A percentile compares a stretch with the other conserved stretches of the same genome.
phyloP scores from a whole-genome alignment of 2,888 invertebrate species.

The Blastobasis lacticolella region DNA sequence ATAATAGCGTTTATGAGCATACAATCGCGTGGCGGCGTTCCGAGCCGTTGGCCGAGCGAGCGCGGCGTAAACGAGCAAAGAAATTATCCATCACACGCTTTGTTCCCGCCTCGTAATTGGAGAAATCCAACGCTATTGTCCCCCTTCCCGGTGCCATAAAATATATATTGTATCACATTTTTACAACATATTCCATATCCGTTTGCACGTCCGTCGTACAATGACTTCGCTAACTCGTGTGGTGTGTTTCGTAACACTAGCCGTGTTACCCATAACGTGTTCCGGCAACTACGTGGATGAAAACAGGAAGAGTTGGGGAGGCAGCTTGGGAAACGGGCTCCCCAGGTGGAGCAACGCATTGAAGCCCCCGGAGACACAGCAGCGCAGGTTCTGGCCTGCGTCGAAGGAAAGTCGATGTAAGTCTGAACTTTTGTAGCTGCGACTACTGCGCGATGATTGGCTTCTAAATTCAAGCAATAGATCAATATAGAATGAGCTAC shows the following conservation, averaged over 20 bases:
- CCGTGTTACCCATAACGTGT: too few species aligned
- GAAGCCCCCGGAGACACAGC: slow-evolving; percentile 15
- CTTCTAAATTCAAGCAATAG: too few species aligned
- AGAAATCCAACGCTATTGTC: slow-evolving; percentile 37
- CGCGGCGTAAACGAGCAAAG: slow-evolving; percentile 29
- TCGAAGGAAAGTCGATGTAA: slow-evolving; percentile 60
- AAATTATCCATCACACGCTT: slow-evolving; percentile 36
- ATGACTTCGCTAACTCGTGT: slow-evolving; percentile 1
- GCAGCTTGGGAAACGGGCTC: too few species aligned
- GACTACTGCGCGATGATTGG: too few species aligned
- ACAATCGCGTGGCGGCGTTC: slow-evolving; percentile 14
- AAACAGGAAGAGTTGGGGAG: slow-evolving; percentile 18
- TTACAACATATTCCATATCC: slow-evolving; percentile 19
- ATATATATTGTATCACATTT: slow-evolving; percentile 36
- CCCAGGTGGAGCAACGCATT: too few species aligned
- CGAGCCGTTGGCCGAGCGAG: slow-evolving; percentile 23
- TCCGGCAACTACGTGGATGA: slow-evolving; percentile 21
- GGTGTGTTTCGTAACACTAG: slow-evolving; percentile 6
- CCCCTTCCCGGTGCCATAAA: slow-evolving; percentile 27
- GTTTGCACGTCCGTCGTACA: neutral
- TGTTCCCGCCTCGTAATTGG: slow-evolving; percentile 36
- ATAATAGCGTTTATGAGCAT: too few species aligned
- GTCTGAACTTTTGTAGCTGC: slow-evolving; percentile 17
- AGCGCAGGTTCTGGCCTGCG: slow-evolving; percentile 46
- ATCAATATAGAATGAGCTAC: too few species aligned